phyloP scores from a whole-genome alignment of 1,140 invertebrate species.

The Amyelois transitella region DNA sequence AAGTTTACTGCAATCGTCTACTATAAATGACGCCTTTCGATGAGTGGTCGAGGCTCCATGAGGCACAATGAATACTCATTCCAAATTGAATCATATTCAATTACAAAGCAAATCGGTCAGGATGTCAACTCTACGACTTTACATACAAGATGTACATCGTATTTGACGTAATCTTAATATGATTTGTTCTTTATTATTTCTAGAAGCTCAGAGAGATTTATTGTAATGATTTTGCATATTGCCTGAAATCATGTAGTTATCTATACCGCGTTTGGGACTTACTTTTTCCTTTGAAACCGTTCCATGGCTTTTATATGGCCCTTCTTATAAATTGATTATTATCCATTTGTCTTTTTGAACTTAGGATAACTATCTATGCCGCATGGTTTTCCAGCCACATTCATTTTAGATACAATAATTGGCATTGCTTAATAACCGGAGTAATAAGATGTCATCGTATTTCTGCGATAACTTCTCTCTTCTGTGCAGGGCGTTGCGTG shows the following conservation, averaged over 20 bases:
- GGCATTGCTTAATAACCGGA: slow-evolving; percentile 20
- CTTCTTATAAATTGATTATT: no score
- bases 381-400: no score
- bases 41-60: slow-evolving; percentile 6
- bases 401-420: no score
- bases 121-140: slow-evolving; percentile 18
- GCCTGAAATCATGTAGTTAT: no score
- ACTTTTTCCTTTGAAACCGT: no score
- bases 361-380: no score
- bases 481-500: slow-evolving; percentile 22
- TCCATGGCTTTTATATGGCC: no score
- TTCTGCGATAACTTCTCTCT: slow-evolving; percentile 41
- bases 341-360: no score
- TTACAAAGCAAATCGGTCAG: slow-evolving; percentile 34
- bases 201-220: no score
- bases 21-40: slow-evolving; percentile 15
- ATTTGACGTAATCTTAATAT: background rate
- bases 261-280: no score
- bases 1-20: background rate
- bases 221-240: no score
- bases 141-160: background rate
- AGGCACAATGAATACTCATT: slow-evolving; percentile 22
- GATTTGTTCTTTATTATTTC: background rate
- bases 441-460: slow-evolving; percentile 48
- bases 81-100: slow-evolving; percentile 33